Base-by-base conservation (phyloP, 64 coral and sea anemone genomes). In the Dendrophyllia cribrosa region DNA sequence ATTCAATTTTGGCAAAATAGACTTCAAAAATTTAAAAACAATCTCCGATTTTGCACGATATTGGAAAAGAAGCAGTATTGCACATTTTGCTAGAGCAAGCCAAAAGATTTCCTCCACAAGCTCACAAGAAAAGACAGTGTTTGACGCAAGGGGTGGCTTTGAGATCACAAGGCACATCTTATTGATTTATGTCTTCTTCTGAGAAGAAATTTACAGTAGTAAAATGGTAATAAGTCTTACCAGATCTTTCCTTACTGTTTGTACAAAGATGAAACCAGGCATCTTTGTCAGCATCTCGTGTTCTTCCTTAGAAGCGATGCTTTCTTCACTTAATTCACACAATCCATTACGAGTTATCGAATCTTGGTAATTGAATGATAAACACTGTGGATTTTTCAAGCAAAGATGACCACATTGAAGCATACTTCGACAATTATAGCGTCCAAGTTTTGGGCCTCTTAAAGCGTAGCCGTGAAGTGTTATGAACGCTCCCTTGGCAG, bases 161-260 rank as follows among this genome's bases (percentile, higher is more conserved):
- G 34, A 34, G 34, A 2, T 34, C 34, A 34, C 34, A 34, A 17
- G 9, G 16, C 9, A 12, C 59, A 9, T 61, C 9, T 17, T 6
- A 20, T 0, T 17, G 6, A 66, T 5, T 5, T 17, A 6, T 17
- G 16, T 17, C 20, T 66, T 61, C 9, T 9, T 9, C 59, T 12
- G 9, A 1, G 16, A 9, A 8, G 8, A 72, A 44, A 72, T 7
- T 7, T 13, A 8, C n/a, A 34, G 34, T 14, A 17, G 19, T 5
- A 75, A 19, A 50, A 75, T 17, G 7, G 2, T 0, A 53, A 53
- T 10, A 4, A 25, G 9, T 6, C 75, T 78, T 58, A 78, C 51
- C 75, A 78, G 51, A 78, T 78, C 21, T 78, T 78, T 24, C 51
- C 75, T 58, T 4, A 78, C 51, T 78, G 51, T 78, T 78, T 78